Conservation (phyloP, 2,113 vertebrate species). For the Oplegnathus fasciatus region DNA sequence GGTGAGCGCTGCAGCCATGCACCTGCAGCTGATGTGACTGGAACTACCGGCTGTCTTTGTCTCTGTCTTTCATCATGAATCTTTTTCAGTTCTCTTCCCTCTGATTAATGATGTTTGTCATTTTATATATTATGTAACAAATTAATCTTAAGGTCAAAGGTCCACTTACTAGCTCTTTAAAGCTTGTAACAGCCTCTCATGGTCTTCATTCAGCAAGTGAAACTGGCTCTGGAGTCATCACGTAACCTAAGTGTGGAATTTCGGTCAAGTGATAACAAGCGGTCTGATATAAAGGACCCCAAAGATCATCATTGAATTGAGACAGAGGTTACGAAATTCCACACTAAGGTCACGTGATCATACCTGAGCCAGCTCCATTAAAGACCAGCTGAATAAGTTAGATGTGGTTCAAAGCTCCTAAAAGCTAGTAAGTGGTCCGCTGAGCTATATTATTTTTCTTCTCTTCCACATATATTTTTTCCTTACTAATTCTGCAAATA, state of each 20-base stretch:
- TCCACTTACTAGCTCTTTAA: not conserved
- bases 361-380: not conserved
- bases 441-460: not conserved
- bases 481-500: not conserved
- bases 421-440: not conserved
- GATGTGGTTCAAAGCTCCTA: not conserved
- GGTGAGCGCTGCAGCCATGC: conserved; percentile 78
- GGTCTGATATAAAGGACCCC: not conserved
- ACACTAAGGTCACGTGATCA: not conserved
- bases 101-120: not conserved
- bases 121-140: not conserved
- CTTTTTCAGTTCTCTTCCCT: not conserved
- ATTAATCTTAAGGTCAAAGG: no score
- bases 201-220: not conserved
- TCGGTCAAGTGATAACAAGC: not conserved
- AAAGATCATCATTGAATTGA: not conserved
- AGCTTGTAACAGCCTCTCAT: not conserved
- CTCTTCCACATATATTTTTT: not conserved
- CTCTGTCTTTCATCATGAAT: not conserved
- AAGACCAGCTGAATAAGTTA: not conserved
- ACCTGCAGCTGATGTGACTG: not conserved
- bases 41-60: no score
- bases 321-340: not conserved
- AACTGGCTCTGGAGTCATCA: not conserved
- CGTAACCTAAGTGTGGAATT: not conserved